Evolutionary conservation across 2,888 invertebrate species (phyloP).

Genomic region (Agrochola macilenta): DNA sequence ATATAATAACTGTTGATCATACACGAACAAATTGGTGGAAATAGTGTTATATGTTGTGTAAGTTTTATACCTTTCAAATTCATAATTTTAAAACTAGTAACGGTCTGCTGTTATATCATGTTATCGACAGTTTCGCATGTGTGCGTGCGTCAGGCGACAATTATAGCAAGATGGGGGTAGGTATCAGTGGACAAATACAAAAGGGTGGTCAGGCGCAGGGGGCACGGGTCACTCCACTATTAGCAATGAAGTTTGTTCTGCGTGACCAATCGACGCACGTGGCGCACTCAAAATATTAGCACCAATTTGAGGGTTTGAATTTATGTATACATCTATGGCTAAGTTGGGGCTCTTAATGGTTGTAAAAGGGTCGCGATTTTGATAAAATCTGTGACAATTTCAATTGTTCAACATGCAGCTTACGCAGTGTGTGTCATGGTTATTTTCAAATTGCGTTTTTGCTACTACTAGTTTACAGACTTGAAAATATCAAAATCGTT

Average conservation of each 20-base stretch:
- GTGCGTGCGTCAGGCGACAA: slow-evolving; percentile 35
- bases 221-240: slow-evolving; percentile 59
- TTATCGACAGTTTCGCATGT: slow-evolving; percentile 12
- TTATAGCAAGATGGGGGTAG: slow-evolving; percentile 19
- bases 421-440: neutral
- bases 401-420: slow-evolving; percentile 35
- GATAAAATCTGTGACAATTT: slow-evolving; percentile 42
- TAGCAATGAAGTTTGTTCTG: slow-evolving; percentile 75
- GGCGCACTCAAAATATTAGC: slow-evolving; percentile 71
- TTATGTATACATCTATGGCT: slow-evolving; percentile 46
- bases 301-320: slow-evolving; percentile 66
- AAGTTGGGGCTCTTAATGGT: slow-evolving; percentile 46
- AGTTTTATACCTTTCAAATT: neutral
- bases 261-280: slow-evolving; percentile 78
- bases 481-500: neutral
- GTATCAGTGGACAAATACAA: slow-evolving; percentile 40
- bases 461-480: neutral
- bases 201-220: slow-evolving; percentile 50
- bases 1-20: neutral
- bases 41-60: neutral
- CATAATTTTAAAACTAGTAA: neutral
- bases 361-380: slow-evolving; percentile 54
- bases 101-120: neutral
- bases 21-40: neutral
- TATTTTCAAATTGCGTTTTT: neutral